Percentiles rank a stretch among this genome's conserved stretches.
Conservation (phyloP, 1,140 invertebrate genomes). For the Drosophila simulans region DNA sequence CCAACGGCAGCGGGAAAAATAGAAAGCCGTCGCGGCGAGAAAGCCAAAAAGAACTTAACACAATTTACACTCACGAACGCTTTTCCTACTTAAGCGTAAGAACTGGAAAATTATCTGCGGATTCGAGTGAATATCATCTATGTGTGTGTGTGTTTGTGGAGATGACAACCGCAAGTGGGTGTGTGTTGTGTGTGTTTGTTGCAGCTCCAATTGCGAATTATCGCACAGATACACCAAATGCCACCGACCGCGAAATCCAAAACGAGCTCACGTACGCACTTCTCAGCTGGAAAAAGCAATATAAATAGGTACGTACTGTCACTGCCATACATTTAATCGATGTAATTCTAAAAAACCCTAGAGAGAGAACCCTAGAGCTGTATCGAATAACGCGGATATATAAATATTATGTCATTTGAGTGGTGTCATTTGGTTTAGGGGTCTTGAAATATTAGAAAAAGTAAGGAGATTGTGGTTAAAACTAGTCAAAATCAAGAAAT, state of each 20-base stretch:
- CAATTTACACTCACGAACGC: slow-evolving; percentile 79
- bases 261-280: slow-evolving; percentile 59
- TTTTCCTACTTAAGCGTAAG: slow-evolving; percentile 75
- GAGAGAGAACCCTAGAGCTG: neutral
- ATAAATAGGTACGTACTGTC: slow-evolving; percentile 15
- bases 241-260: slow-evolving; percentile 62
- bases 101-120: slow-evolving; percentile 60
- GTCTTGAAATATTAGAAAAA: no score
- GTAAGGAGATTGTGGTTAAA: neutral
- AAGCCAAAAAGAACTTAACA: slow-evolving; percentile 81
- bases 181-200: slow-evolving; percentile 49
- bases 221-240: slow-evolving; percentile 48
- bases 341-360: slow-evolving; percentile 23
- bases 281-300: slow-evolving; percentile 21
- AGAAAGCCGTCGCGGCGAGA: slow-evolving; percentile 65
- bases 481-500: neutral
- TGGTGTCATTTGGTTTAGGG: no score
- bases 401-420: slow-evolving; percentile 28
- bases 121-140: neutral
- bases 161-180: slow-evolving; percentile 76
- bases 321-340: neutral
- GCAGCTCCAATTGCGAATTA: slow-evolving; percentile 78
- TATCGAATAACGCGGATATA: slow-evolving; percentile 38
- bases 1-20: slow-evolving; percentile 48
- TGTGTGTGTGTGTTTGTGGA: neutral